A percentile compares a stretch with the other conserved stretches of the same genome.
Evolutionary conservation across 2,113 vertebrate genomes (phyloP).

Genomic region (Aegithalos caudatus): DNA sequence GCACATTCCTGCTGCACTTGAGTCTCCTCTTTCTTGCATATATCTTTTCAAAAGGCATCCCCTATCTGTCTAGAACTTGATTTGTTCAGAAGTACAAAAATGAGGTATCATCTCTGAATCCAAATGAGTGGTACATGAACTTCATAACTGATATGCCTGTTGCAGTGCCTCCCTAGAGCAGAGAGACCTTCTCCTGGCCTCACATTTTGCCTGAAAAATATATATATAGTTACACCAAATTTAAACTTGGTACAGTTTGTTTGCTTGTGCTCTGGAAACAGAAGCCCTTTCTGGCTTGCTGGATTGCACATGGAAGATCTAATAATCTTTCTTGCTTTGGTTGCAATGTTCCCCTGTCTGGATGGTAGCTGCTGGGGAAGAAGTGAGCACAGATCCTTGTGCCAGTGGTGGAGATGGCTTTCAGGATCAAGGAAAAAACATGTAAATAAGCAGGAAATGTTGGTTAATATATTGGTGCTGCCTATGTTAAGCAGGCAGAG

Average conservation of each 20-base stretch:
- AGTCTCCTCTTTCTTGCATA: not conserved
- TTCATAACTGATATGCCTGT: rapidly evolving
- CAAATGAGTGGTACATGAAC: not conserved
- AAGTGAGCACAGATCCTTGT: not conserved
- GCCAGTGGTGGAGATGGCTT: not conserved
- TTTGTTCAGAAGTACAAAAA: not conserved
- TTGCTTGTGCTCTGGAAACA: not conserved
- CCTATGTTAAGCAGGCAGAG: not conserved
- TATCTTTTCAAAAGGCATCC: not conserved
- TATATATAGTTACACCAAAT: not conserved
- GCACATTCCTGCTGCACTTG: not conserved
- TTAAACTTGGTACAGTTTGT: not conserved
- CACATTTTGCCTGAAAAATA: not conserved
- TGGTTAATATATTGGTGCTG: not conserved
- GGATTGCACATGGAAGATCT: not conserved
- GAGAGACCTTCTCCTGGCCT: not conserved
- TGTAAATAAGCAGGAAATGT: conserved; percentile 30
- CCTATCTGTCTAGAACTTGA: not conserved
- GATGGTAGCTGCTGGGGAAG: not conserved
- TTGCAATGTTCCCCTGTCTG: not conserved
- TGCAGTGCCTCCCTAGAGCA: not conserved
- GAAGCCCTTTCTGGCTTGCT: conserved; percentile 6
- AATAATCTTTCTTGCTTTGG: not conserved
- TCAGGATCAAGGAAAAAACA: not conserved
- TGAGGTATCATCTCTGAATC: not conserved